These are phyloP conservation scores for Gadopsis marmoratus DNA, from an alignment of 2,797 vertebrate genomes.

Conservation along the genomic window DNA sequence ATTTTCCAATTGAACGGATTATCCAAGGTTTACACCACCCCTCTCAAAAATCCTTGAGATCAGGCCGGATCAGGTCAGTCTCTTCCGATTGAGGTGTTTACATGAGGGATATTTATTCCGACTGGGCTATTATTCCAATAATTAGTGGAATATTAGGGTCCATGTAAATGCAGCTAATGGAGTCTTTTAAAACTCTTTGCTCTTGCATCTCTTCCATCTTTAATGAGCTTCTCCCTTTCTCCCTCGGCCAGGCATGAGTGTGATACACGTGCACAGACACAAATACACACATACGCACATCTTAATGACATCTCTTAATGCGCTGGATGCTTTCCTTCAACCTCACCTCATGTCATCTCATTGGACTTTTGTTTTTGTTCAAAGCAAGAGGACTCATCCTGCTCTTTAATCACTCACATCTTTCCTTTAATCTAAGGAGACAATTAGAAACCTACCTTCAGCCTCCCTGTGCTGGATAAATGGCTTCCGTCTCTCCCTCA, in stretches of 20 bases:
- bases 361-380: constrained; percentile 30
- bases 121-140: too few species aligned
- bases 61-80: too few species aligned
- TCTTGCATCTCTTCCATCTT: constrained; percentile 41
- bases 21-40: too few species aligned
- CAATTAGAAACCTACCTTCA: constrained; percentile 50
- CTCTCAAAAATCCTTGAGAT: too few species aligned
- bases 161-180: background rate
- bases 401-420: constrained; percentile 53
- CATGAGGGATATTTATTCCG: too few species aligned
- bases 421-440: constrained; percentile 65
- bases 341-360: constrained; percentile 27
- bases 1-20: too few species aligned
- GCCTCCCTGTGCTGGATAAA: constrained; percentile 43
- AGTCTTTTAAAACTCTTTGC: constrained; percentile 8
- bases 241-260: constrained; percentile 3
- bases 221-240: constrained; percentile 47
- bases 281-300: constrained; percentile 20
- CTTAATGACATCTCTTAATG: constrained; percentile 65
- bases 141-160: too few species aligned
- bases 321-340: constrained; percentile 41
- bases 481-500: constrained; percentile 49
- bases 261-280: constrained; percentile 21
- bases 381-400: constrained; percentile 30
- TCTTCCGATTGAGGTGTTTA: too few species aligned